Conservation (phyloP, 1,140 invertebrate genomes). For the Ceratitis capitata region DNA sequence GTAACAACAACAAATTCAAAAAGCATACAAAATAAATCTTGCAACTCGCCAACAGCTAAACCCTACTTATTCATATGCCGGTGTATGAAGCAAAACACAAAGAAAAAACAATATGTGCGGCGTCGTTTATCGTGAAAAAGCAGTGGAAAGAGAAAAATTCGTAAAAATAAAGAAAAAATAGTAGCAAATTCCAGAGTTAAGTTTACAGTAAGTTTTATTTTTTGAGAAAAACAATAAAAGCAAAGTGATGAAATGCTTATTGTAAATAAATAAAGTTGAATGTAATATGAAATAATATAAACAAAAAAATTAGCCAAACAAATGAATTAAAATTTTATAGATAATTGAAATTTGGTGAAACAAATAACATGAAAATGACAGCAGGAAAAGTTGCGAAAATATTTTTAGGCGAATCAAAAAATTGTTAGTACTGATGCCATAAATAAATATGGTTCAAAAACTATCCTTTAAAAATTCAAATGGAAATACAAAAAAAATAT, state of each 20-base stretch:
- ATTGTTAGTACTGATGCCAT: no score
- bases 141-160: constrained; percentile 7
- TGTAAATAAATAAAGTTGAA: neutral
- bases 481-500: no score
- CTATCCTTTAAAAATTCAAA: no score
- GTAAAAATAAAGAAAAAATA: neutral
- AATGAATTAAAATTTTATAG: no score
- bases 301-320: no score
- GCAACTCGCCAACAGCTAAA: neutral
- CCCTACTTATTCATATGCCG: constrained; percentile 26
- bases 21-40: neutral
- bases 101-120: neutral
- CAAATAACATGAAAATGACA: no score
- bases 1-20: neutral
- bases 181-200: neutral
- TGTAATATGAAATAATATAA: no score
- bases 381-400: no score
- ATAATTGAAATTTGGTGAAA: no score
- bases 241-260: neutral
- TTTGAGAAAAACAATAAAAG: neutral
- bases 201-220: neutral
- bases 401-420: no score
- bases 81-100: neutral
- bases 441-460: no score
- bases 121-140: neutral